Evolutionary conservation across 2,888 invertebrate species (phyloP).

Genomic region (Dioctria rufipes): DNA sequence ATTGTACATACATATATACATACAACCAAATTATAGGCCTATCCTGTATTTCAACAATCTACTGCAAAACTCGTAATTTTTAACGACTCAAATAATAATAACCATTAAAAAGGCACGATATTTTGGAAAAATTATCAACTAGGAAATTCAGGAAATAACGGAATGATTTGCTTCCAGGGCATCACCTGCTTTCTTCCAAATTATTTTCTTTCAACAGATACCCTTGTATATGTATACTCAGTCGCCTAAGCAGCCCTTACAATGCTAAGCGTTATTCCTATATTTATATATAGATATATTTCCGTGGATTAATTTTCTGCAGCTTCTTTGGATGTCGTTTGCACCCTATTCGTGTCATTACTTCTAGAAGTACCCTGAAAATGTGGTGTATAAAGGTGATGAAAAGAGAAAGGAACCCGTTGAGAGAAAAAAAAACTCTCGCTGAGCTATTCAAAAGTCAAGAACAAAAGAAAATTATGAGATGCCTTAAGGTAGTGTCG

Average conservation of each 20-base stretch:
- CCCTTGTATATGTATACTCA: not conserved
- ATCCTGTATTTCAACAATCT: not conserved
- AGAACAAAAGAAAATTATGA: not conserved
- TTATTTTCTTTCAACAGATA: not conserved
- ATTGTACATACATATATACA: too few species aligned
- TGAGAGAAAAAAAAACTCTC: not conserved
- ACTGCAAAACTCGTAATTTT: not conserved
- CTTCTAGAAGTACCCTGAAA: not conserved
- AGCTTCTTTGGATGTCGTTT: not conserved
- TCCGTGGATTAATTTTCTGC: not conserved
- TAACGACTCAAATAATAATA: not conserved
- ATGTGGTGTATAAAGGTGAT: not conserved
- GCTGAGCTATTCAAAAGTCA: not conserved
- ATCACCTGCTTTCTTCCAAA: not conserved
- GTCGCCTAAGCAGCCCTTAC: not conserved
- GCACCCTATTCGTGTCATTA: not conserved
- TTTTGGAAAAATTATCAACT: not conserved
- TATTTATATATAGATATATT: too few species aligned
- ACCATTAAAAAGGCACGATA: not conserved
- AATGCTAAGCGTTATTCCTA: not conserved
- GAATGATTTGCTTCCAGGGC: not conserved
- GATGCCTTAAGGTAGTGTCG: not conserved
- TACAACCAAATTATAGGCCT: too few species aligned
- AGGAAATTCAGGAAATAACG: not conserved
- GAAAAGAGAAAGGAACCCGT: not conserved